Evolutionary conservation across 2,113 vertebrate genomes (phyloP).

Genomic region (Puma concolor): DNA sequence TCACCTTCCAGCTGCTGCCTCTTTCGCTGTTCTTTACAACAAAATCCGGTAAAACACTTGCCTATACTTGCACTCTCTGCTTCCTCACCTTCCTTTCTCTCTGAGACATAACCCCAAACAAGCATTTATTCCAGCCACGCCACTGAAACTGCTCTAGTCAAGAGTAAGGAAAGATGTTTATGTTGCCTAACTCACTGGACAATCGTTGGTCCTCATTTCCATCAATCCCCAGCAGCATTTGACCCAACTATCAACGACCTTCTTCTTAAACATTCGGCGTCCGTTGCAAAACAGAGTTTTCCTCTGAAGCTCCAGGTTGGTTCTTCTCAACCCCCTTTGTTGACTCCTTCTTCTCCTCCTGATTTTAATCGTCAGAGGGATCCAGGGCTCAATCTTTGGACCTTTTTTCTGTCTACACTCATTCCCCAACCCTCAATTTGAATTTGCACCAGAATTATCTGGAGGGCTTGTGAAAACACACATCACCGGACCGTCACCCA

Average conservation of each 20-base stretch:
- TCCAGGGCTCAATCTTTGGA: background rate
- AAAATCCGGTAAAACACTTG: background rate
- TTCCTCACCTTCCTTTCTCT: background rate
- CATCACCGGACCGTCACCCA: background rate
- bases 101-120: background rate
- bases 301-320: background rate
- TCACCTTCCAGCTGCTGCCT: background rate
- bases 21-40: background rate
- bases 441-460: background rate
- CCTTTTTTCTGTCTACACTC: background rate
- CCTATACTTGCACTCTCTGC: background rate
- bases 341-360: background rate
- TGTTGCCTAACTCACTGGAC: background rate
- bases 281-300: background rate
- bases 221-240: background rate
- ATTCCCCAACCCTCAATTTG: background rate
- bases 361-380: background rate
- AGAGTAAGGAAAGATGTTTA: background rate
- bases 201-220: background rate
- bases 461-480: background rate
- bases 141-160: background rate
- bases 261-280: background rate
- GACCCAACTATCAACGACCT: background rate
- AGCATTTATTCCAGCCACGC: background rate
- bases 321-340: background rate